Evolutionary conservation across 1,140 invertebrate genomes (phyloP).

Genomic region (Atta cephalotes): DNA sequence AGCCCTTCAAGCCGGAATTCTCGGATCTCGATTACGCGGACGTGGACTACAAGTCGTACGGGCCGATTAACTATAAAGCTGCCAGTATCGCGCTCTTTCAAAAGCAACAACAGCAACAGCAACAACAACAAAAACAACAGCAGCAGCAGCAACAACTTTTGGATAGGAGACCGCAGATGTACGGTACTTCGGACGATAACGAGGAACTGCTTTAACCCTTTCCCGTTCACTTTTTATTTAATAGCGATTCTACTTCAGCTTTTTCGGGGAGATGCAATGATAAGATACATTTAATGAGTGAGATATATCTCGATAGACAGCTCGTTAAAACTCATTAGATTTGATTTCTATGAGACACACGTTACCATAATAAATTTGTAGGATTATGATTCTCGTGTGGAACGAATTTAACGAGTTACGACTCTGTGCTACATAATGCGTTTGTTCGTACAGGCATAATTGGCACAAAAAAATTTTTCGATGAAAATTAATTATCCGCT

Average conservation of each 20-base stretch:
- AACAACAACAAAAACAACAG: conserved; percentile 75
- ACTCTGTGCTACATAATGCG: conserved; percentile 7
- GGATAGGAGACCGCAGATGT: conserved; percentile 84
- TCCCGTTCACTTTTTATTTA: conserved; percentile 30
- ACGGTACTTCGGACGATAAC: conserved; percentile 84
- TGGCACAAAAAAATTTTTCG: background rate
- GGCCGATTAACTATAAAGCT: conserved; percentile 96
- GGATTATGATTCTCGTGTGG: conserved; percentile 25
- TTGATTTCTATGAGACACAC: conserved; percentile 8
- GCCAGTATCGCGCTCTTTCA: conserved; percentile 89
- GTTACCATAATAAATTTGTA: conserved; percentile 48
- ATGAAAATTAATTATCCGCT: conserved; percentile 4
- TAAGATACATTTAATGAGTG: conserved; percentile 20
- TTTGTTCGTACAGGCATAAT: conserved; percentile 15
- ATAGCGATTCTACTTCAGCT: conserved; percentile 38
- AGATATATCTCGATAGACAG: conserved; percentile 16
- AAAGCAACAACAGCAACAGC: conserved; percentile 77
- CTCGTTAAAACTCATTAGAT: conserved; percentile 35
- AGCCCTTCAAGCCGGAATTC: conserved; percentile 90
- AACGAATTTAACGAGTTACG: conserved; percentile 35
- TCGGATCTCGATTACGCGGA: conserved; percentile 95
- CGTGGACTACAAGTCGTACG: conserved; percentile 94
- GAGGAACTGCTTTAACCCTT: conserved; percentile 83
- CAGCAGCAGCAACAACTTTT: conserved; percentile 74
- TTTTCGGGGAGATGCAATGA: conserved; percentile 51